These are phyloP conservation scores for human DNA, from an alignment of 2,113 vertebrate species.

Conservation along the genomic window DNA sequence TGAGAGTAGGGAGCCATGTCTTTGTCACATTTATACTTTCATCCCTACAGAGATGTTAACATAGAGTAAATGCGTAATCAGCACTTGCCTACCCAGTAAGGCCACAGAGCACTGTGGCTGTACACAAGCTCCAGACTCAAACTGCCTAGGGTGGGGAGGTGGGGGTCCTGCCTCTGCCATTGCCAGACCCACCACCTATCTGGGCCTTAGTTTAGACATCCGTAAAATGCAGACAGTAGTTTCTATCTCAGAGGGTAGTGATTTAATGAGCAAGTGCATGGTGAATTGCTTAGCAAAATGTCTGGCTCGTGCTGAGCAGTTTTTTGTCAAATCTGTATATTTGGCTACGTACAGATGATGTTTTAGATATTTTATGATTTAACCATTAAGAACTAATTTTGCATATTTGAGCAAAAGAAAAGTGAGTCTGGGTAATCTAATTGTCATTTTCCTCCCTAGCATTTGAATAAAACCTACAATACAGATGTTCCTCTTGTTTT, in stretches of 20 bases:
- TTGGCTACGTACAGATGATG: not conserved
- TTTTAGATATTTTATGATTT: not conserved
- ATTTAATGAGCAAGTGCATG: not conserved
- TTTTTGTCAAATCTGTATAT: not conserved
- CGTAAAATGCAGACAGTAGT: not conserved
- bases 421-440: constrained; percentile 55
- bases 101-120: not conserved
- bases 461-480: constrained; percentile 95
- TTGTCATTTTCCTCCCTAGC: constrained; percentile 83
- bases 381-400: constrained; percentile 19
- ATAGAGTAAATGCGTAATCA: not conserved
- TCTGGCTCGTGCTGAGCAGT: not conserved
- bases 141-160: not conserved
- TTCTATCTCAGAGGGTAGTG: not conserved
- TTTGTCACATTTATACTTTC: not conserved
- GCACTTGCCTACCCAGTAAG: not conserved
- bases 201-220: not conserved
- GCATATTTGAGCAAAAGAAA: constrained; percentile 45
- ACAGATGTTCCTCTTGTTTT: constrained; percentile 95
- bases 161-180: not conserved
- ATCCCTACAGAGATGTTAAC: not conserved
- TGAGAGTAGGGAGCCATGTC: not conserved
- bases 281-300: constrained; percentile 4
- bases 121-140: not conserved
- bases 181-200: not conserved